These are phyloP conservation scores for Agapetus fuscipes DNA, from an alignment of 2,888 invertebrate species.

Conservation along the genomic window DNA sequence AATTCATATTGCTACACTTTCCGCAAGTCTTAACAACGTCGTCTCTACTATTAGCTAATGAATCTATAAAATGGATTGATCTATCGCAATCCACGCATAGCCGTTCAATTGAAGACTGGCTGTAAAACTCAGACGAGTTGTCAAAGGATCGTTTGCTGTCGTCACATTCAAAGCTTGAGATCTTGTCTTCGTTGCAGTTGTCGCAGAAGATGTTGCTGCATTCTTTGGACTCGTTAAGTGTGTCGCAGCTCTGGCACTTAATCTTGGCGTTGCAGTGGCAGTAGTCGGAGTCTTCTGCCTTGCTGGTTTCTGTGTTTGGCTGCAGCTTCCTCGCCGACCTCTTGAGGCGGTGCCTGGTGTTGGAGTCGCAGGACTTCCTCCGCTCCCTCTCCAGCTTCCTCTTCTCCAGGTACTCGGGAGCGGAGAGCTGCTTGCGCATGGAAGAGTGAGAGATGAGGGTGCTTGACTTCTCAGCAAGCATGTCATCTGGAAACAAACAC, in stretches of 20 bases:
- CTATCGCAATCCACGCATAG: constrained; percentile 40
- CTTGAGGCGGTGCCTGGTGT: constrained; percentile 48
- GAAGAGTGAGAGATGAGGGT: constrained; percentile 45
- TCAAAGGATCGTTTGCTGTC: constrained; percentile 25
- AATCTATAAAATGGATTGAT: constrained; percentile 38
- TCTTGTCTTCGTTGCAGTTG: constrained; percentile 27
- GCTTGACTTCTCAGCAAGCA: constrained; percentile 50
- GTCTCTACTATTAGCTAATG: no score
- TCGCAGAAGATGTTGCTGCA: no score
- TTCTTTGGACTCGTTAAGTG: no score
- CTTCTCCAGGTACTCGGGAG: constrained; percentile 85
- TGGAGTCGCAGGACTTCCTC: constrained; percentile 52
- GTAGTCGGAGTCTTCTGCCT: neutral
- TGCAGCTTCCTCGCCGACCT: constrained; percentile 28
- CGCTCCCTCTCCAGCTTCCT: constrained; percentile 65
- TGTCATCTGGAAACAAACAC: constrained; percentile 43
- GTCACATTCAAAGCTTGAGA: constrained; percentile 39
- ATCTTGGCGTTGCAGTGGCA: no score
- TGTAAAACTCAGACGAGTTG: constrained; percentile 8
- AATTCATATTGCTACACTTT: no score
- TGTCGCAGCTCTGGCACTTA: no score
- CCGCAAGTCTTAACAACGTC: no score
- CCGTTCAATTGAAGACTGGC: constrained; percentile 23
- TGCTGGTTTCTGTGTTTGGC: neutral
- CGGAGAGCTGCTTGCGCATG: constrained; percentile 67